Conservation (phyloP, 2,797 vertebrate species). For the Tinamus major region DNA sequence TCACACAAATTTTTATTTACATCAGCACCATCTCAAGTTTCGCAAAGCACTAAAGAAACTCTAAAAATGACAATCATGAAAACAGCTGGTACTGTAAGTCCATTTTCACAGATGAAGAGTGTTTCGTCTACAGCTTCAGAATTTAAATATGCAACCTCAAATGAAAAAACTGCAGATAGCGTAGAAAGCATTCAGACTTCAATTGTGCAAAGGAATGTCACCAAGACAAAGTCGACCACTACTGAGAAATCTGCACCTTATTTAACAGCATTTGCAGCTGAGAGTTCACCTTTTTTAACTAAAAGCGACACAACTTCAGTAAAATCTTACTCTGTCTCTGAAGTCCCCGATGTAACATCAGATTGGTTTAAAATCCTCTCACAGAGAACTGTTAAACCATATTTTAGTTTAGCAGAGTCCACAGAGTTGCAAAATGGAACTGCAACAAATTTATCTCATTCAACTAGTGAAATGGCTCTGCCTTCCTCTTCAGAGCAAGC, state of each 20-base stretch:
- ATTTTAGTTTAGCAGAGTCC: conserved; percentile 45
- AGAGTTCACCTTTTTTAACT: conserved; percentile 1
- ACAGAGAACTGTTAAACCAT: conserved; percentile 21
- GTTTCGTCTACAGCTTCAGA: conserved; percentile 41
- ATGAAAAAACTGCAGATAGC: neutral
- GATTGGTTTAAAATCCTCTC: conserved; percentile 2
- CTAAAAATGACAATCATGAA: neutral
- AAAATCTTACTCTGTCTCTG: conserved; percentile 25
- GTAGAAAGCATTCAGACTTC: conserved; percentile 9
- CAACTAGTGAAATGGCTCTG: neutral
- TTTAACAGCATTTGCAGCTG: conserved; percentile 12
- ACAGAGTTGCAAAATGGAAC: conserved; percentile 34
- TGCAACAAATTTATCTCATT: neutral
- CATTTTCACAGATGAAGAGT: conserved; percentile 26
- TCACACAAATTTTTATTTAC: conserved; percentile 24
- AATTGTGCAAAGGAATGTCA: conserved; percentile 18
- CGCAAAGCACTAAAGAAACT: conserved; percentile 3
- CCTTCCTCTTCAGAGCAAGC: conserved; percentile 22
- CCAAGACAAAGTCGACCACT: conserved; percentile 8
- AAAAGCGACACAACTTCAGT: conserved; percentile 35
- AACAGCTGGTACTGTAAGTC: neutral
- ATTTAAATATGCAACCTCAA: conserved; percentile 42
- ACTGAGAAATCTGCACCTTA: neutral
- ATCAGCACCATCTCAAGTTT: neutral
- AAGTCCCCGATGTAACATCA: neutral